Percentiles rank a stretch among this genome's conserved stretches.
These are phyloP conservation scores for Euura saliciscinereae DNA, from an alignment of 1,140 invertebrate genomes.

Conservation along the genomic window DNA sequence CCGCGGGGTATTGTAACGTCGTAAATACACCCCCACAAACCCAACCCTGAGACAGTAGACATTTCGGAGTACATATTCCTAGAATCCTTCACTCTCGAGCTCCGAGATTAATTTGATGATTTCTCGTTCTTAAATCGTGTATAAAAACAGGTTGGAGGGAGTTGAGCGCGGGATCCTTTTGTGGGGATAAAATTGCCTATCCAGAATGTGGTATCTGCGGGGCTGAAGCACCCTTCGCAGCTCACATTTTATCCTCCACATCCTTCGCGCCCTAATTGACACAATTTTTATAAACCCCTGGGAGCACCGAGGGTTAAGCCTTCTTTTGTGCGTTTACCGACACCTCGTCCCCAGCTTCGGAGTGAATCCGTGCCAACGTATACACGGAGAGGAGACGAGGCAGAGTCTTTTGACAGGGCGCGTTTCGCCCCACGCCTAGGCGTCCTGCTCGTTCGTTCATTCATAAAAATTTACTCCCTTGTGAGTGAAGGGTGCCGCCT, in stretches of 20 bases:
- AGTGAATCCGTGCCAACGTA: too few relatives aligned
- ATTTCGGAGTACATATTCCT: background rate
- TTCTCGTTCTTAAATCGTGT: too few relatives aligned
- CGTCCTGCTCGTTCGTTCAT: background rate
- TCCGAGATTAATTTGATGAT: too few relatives aligned
- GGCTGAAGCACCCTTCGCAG: background rate
- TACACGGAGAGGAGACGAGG: background rate
- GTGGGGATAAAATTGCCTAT: too few relatives aligned
- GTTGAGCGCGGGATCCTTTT: too few relatives aligned
- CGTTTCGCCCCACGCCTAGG: background rate
- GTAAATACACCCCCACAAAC: conserved; percentile 40
- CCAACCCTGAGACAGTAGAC: conserved; percentile 17
- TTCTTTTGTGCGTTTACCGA: conserved; percentile 29
- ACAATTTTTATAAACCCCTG: conserved; percentile 42
- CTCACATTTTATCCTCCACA: background rate
- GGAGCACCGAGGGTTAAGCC: conserved; percentile 30
- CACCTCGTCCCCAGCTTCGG: background rate
- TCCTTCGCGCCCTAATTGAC: conserved; percentile 41
- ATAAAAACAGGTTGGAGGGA: too few relatives aligned
- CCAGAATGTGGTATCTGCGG: too few relatives aligned
- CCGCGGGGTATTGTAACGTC: conserved; percentile 60
- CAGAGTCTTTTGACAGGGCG: background rate
- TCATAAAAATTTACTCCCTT: conserved; percentile 1
- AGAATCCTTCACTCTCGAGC: background rate
- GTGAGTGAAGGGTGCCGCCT: too few relatives aligned